Evolutionary conservation across 2,113 vertebrate genomes (phyloP), one percentile per base, ranked within the genome.

Genomic region (Phylloscopus trochiloides): DNA sequence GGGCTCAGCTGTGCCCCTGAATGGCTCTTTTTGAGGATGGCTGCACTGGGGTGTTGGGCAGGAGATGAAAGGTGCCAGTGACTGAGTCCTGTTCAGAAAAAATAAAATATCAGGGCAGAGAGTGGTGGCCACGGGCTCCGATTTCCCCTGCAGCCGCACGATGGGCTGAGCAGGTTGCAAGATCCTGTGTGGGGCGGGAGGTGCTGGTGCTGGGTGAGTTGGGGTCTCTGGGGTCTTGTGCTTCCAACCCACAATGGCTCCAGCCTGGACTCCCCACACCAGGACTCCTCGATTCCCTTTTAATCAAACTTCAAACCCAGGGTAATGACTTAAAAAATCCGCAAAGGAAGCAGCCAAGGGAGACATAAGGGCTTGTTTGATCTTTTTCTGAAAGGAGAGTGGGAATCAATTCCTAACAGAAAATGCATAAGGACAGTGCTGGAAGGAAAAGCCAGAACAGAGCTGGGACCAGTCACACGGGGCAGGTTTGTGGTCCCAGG

Each of bases 311-410:
- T 96, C 92, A 95, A 91, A 88, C n/a, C 82, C 90, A 78, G 47
- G 29, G 54, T 58, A 80, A 58, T 2, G 13, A 55, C 88, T 93
- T 90, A 66, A 74, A 68, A 68, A 95, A 91, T 54, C 47, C 34
- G n/a, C 47, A 38, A 57, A 81, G 66, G 70, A 90, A 50, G 62
- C 52, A 77, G 85, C 65, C 61, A 40, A 90, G 65, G 86, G 86
- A 86, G 96, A 86, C 81, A 85, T 59, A 25, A 89, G 73, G 71
- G 90, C 68, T 80, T 51, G 84, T 96, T 95, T 98, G 95, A 97
- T 97, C 94, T 97, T 93, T 38, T 88, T 92, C 95, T 97, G 91
- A 95, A 94, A 95, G 86, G 72, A 94, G 88, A 95, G 96, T 86
- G 94, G 94, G 94, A 93, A 95, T 67, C 86, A 80, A 68, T 78